A percentile compares a stretch with the other conserved stretches of the same genome.
These are phyloP conservation scores for Pentamera pediparva DNA, from an alignment of 53 echinoderm and acorn worm species.

Conservation along the genomic window DNA sequence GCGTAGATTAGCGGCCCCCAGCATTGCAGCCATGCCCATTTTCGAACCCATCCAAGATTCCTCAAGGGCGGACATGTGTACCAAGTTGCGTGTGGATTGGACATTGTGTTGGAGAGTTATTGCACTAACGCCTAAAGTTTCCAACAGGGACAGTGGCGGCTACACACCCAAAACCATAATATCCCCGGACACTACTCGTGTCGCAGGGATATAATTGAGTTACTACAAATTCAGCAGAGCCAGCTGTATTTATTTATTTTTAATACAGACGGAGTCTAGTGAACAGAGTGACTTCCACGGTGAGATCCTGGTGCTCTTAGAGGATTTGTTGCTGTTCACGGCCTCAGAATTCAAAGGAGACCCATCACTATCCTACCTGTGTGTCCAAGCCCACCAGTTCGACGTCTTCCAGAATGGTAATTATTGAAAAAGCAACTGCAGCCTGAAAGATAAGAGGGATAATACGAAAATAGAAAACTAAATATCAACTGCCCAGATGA, in stretches of 20 bases:
- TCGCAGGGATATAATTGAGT: not conserved
- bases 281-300: slow-evolving; percentile 40
- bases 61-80: too few species aligned
- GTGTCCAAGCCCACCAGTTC: slow-evolving; percentile 70
- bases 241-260: not conserved
- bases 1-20: too few species aligned
- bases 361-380: slow-evolving; percentile 65
- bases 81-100: too few species aligned
- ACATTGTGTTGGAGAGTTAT: too few species aligned
- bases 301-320: slow-evolving; percentile 72
- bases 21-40: too few species aligned
- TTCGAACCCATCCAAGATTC: too few species aligned
- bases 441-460: too few species aligned
- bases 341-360: slow-evolving; percentile 77
- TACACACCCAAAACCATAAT: not conserved
- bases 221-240: not conserved
- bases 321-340: slow-evolving; percentile 72
- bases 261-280: slow-evolving; percentile 7
- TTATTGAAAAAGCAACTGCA: not conserved
- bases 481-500: too few species aligned
- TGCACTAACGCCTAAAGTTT: too few species aligned
- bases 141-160: not conserved
- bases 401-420: slow-evolving; percentile 84
- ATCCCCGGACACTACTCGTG: not conserved
- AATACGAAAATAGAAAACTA: too few species aligned